Percentiles rank a stretch among this genome's conserved stretches.
Evolutionary conservation across 2,797 vertebrate species (phyloP).

Genomic region (Hyperoplus immaculatus): DNA sequence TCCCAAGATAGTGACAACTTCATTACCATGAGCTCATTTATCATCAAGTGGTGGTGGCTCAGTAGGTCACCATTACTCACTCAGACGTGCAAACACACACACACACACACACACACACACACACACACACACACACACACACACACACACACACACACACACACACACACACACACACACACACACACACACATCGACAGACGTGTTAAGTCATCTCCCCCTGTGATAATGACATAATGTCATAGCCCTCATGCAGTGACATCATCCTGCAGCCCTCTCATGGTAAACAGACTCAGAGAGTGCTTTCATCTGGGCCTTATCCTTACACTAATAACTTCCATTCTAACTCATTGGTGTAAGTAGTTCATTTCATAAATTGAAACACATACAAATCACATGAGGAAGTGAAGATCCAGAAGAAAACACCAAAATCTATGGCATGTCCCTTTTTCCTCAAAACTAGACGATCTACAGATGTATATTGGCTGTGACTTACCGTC

Average conservation of each 20-base stretch:
- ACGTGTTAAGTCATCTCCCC: constrained; percentile 62
- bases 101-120: constrained; percentile 15
- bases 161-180: no score
- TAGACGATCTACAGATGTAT: no score
- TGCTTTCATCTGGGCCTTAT: constrained; percentile 57
- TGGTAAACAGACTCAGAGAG: constrained; percentile 35
- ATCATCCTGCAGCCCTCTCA: constrained; percentile 54
- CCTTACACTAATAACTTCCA: neutral
- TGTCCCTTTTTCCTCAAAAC: neutral
- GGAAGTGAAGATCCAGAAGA: neutral
- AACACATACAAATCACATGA: neutral
- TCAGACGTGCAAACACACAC: constrained; percentile 22
- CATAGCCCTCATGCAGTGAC: constrained; percentile 58
- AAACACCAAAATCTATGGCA: neutral
- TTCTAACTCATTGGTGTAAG: neutral
- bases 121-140: constrained; percentile 30
- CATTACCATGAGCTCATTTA: constrained; percentile 56
- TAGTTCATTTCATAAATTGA: neutral
- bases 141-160: constrained; percentile 13
- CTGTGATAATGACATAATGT: constrained; percentile 65
- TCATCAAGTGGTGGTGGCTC: constrained; percentile 30
- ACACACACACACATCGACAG: constrained; percentile 13
- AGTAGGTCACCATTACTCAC: constrained; percentile 34
- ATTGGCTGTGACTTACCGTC: constrained; percentile 77
- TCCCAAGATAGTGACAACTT: constrained; percentile 27